Evolutionary conservation across 2,797 vertebrate genomes (phyloP), one percentile per base, ranked within the genome.

Genomic region (Heteromormyrus szaboi): DNA sequence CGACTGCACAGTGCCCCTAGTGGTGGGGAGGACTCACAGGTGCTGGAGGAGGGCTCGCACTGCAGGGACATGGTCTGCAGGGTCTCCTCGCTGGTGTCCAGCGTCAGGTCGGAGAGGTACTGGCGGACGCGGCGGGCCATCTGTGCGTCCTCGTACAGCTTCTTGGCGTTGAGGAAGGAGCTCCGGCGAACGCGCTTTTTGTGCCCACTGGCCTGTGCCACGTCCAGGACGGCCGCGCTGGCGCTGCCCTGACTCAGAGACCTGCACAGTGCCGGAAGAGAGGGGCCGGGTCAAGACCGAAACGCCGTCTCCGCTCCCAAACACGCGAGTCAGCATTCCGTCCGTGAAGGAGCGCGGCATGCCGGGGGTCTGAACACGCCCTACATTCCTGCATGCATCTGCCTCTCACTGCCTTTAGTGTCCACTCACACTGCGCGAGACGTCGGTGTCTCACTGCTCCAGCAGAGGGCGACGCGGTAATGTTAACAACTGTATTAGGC

Each of bases 101-200:
- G 96, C 91, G 97, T 97, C 91, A 99, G 95, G 92, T 98, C 97
- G 88, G 97, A 97, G 92, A 99, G 96, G 93, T 99, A 99, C 92
- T 99, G 98, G 89, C 98, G 99, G 86, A 99, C 99, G 92, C 98
- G 98, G 87, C 98, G 95, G 90, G 99, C 97, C 99, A 99, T 99
- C 94, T 99, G 99, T 72, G 99, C 99, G 76, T 99, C 99, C 94
- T 99, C 99, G 2, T 99, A 99, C 48, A 99, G 95, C 94, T 99
- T 99, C 95, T 99, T 99, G 94, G 99, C 98, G 87, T 99, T 99
- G 56, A 99, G 97, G 93, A 99, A 99, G 91, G 99, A 99, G 94
- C 98, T 99, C 87, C 99, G 97, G 19, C 98, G 97, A 41, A 99
- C 98, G 0, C 99, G 95, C 95, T 99, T 99, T 95, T 99, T 99